Conservation (phyloP, 1,140 invertebrate species). For the Formica selysi region DNA sequence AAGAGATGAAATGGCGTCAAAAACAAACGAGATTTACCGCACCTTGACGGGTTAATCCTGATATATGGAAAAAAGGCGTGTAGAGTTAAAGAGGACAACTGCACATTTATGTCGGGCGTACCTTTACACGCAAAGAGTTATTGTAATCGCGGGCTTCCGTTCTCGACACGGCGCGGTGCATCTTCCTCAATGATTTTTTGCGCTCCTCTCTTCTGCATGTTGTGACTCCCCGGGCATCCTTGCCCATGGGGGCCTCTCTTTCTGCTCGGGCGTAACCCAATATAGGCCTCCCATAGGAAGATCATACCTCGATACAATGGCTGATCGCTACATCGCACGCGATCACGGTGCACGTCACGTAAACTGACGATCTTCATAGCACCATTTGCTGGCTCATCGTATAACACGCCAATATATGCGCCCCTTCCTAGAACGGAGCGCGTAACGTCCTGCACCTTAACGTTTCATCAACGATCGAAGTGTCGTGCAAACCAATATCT, state of each 20-base stretch:
- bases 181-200: conserved; percentile 39
- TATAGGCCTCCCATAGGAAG: conserved; percentile 83
- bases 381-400: conserved; percentile 80
- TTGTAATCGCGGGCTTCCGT: conserved; percentile 51
- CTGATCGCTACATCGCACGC: conserved; percentile 86
- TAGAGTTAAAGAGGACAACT: background rate
- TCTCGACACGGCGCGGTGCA: conserved; percentile 6
- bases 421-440: conserved; percentile 61
- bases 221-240: conserved; percentile 47
- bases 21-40: background rate
- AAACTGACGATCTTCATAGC: conserved; percentile 83
- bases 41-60: background rate
- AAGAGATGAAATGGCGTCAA: no score
- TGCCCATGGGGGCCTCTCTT: conserved; percentile 55
- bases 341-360: conserved; percentile 84
- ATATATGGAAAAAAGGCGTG: conserved; percentile 17
- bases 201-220: conserved; percentile 50
- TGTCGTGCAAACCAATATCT: conserved; percentile 12
- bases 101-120: conserved; percentile 10
- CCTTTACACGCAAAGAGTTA: conserved; percentile 16
- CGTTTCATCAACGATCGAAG: conserved; percentile 50
- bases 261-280: conserved; percentile 80
- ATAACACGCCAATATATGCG: conserved; percentile 66
- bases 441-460: conserved; percentile 52
- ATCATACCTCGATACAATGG: conserved; percentile 84